phyloP scores from a whole-genome alignment of 2,113 vertebrate genomes.

The Burhinus oedicnemus region DNA sequence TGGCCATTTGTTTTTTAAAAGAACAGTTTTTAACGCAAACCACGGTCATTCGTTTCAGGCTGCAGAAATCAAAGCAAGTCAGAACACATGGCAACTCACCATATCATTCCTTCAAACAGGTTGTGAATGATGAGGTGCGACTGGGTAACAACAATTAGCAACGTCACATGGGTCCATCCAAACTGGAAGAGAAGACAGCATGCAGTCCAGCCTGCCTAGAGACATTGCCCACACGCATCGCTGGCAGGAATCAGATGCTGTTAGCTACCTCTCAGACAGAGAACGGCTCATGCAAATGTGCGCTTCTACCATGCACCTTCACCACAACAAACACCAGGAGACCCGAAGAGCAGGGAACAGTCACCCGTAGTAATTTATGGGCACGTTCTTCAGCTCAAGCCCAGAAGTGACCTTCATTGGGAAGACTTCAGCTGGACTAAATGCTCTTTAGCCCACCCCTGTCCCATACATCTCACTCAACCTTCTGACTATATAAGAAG shows the following conservation, averaged over 20 bases:
- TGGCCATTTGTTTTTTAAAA: background rate
- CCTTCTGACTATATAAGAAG: background rate
- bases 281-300: background rate
- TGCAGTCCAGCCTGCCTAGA: background rate
- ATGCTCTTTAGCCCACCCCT: background rate
- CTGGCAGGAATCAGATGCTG: background rate
- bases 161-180: conserved; percentile 97
- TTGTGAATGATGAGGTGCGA: conserved; percentile 99
- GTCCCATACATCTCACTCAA: background rate
- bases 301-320: background rate
- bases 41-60: rapidly evolving
- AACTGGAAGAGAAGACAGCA: conserved; percentile 81
- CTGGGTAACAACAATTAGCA: conserved; percentile 97
- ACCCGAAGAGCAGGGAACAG: background rate
- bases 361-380: background rate
- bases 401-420: background rate
- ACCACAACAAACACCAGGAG: background rate
- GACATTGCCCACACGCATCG: background rate
- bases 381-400: background rate
- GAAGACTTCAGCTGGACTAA: background rate
- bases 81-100: conserved; percentile 74
- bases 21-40: background rate
- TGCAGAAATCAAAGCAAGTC: background rate
- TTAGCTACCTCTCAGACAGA: background rate
- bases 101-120: conserved; percentile 98